Evolutionary conservation across 2,888 invertebrate species (phyloP), one percentile per base, ranked within the genome.

Genomic region (Magallana nippona): DNA sequence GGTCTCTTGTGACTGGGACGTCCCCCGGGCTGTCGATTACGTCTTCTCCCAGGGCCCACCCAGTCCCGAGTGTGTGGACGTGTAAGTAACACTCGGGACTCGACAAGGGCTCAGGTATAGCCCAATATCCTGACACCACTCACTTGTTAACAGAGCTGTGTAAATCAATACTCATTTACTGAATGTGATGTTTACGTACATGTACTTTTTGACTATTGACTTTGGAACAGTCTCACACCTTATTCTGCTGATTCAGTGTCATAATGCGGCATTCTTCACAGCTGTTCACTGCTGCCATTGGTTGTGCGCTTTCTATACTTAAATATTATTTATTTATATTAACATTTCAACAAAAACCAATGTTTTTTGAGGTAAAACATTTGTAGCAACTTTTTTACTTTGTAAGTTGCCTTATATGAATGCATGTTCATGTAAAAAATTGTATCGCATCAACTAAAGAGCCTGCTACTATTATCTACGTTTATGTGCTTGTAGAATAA

Each of bases 11-110:
- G 95, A 95, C 85, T 97, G 97, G 94, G 96, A 97, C 91, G 95
- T 96, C 13, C 95, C 95, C 10, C 95, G 96, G 89, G 97, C 97
- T 1, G 96, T 96, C 1, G 95, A 96, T 84, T 95, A 95, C 91
- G 80, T 85, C n/a, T 82, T 83, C 57, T 86, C 87, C 79, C 84
- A 86, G 82, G 86, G 89, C 27, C 88, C 89, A 78, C 89, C 89
- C 63, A 91, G 92, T 87, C 92, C 92, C 44, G 92, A 92, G 85
- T 89, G 89, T 86, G 89, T 92, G 32, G 90, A 92, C 86, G 91
- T 92, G n/a, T 84, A 80, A 32, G 27, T 10, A 3, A 63, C 13
- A 27, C 71, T 71, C 71, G 15, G 27, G 32, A 27, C 71, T 71
- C 27, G 71, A 71, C 71, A 71, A 71, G 27, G 71, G 71, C 71